Evolutionary conservation across 2,888 invertebrate species (phyloP).

Genomic region (Tridacna crocea): DNA sequence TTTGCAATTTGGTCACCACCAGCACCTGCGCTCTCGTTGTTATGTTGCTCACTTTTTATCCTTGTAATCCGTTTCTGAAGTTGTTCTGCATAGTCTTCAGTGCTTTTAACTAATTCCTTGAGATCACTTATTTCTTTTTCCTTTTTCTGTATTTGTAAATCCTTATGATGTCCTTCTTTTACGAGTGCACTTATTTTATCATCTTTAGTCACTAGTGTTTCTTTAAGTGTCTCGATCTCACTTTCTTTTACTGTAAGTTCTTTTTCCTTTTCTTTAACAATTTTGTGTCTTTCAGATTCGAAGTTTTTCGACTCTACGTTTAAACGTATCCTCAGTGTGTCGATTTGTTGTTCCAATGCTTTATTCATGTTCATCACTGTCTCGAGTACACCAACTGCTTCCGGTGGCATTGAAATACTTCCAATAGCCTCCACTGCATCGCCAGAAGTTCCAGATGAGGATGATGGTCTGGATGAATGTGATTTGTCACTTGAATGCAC

Average conservation of each 20-base stretch:
- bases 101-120: conserved; percentile 70
- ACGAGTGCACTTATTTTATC: conserved; percentile 65
- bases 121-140: conserved; percentile 70
- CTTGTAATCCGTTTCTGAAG: conserved; percentile 67
- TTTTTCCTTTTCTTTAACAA: conserved; percentile 66
- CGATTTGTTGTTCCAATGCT: conserved; percentile 73
- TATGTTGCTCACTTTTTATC: conserved; percentile 65
- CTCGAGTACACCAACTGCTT: conserved; percentile 68
- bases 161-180: conserved; percentile 65
- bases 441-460: conserved; percentile 48
- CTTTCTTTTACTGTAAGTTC: conserved; percentile 64
- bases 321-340: conserved; percentile 70
- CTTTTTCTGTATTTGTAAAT: conserved; percentile 66
- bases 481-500: conserved; percentile 48
- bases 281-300: conserved; percentile 64
- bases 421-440: conserved; percentile 57
- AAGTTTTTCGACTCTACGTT: conserved; percentile 73
- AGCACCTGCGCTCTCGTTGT: conserved; percentile 62
- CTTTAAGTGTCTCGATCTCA: conserved; percentile 71
- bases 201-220: conserved; percentile 67
- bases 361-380: conserved; percentile 72
- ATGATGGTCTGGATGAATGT: conserved; percentile 63
- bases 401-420: conserved; percentile 65
- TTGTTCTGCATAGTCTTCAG: conserved; percentile 72
- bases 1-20: conserved; percentile 67